Conservation (phyloP, 2,888 invertebrate species). For the Epirrhoe tristata region DNA sequence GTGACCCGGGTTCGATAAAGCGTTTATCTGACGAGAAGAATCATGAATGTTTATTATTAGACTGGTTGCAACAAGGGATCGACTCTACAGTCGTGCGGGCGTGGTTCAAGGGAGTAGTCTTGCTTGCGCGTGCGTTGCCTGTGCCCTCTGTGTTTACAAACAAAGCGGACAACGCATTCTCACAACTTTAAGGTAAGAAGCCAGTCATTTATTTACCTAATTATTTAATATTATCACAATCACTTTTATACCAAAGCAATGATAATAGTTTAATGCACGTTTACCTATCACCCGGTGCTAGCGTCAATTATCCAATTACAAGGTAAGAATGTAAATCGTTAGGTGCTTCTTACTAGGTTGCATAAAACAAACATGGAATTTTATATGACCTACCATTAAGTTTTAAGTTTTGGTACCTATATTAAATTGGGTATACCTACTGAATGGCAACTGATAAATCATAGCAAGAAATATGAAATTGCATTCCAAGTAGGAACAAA, state of each 20-base stretch:
- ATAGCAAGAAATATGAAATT: no score
- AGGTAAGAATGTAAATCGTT: conserved; percentile 1
- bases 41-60: conserved; percentile 40
- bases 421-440: no score
- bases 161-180: conserved; percentile 19
- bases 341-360: not conserved
- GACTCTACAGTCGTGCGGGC: conserved; percentile 37
- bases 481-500: no score
- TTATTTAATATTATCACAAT: not conserved
- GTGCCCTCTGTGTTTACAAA: conserved; percentile 30
- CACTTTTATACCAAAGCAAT: not conserved
- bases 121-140: conserved; percentile 26
- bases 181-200: conserved; percentile 26
- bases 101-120: conserved; percentile 27
- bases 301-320: conserved; percentile 6
- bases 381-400: no score
- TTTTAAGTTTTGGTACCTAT: no score
- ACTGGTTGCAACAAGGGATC: conserved; percentile 26
- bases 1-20: conserved; percentile 33
- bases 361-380: no score
- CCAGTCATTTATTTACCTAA: not conserved
- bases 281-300: not conserved
- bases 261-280: not conserved
- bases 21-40: conserved; percentile 35
- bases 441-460: no score